Percentiles rank a stretch among this genome's conserved stretches.
These are phyloP conservation scores for Emesis russula DNA, from an alignment of 2,888 invertebrate genomes.

Conservation along the genomic window DNA sequence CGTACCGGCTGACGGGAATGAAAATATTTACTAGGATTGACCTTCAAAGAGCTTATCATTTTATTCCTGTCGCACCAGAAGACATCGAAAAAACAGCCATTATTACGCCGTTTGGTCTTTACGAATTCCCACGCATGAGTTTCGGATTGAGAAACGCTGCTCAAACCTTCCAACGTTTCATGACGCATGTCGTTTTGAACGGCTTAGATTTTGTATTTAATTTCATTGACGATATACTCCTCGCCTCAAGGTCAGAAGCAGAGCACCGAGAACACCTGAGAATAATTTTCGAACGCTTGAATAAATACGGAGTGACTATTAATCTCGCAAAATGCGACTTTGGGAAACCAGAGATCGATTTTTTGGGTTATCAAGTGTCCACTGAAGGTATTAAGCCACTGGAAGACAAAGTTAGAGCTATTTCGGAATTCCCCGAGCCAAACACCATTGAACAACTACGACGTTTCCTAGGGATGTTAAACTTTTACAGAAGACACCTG, in stretches of 20 bases:
- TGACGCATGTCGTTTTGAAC: not conserved
- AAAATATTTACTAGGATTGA: conserved; percentile 33
- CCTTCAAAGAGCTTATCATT: not conserved
- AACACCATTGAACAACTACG: not conserved
- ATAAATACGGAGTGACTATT: no score
- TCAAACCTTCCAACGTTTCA: no score
- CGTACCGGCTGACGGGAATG: conserved; percentile 39
- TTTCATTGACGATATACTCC: no score
- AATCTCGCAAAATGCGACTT: no score
- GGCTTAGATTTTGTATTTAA: no score
- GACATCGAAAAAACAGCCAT: not conserved
- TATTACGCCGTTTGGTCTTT: no score
- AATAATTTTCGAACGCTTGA: no score
- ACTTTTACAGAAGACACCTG: not conserved
- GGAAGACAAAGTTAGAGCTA: not conserved
- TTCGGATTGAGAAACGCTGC: no score
- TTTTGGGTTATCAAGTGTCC: not conserved
- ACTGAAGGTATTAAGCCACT: not conserved
- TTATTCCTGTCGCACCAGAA: not conserved
- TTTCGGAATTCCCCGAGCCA: not conserved
- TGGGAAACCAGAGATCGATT: no score
- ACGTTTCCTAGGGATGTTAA: not conserved
- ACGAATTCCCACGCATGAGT: no score
- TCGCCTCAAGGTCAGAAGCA: no score
- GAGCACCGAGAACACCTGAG: no score